Base-by-base conservation (phyloP, 2,888 invertebrate genomes). In the Rhodophaea formosa region DNA sequence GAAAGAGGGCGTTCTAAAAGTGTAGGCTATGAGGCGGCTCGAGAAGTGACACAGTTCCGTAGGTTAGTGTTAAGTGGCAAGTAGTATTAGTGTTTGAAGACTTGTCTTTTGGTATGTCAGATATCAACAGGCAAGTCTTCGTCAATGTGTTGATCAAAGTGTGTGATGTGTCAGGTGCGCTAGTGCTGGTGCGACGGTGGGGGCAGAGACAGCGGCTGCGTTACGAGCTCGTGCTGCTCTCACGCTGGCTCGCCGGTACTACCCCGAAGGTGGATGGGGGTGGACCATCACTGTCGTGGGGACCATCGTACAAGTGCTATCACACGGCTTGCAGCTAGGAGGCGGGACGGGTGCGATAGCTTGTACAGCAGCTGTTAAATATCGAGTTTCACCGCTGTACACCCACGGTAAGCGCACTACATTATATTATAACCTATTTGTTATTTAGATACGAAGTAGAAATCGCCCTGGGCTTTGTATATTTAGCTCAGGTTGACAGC, bases 241-340 rank as follows among this genome's bases (percentile, higher is more conserved):
- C 55, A 92, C 94, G 49, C 90, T 95, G 49, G 94, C 94, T 58
- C 92, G 95, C 35, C 95, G 96, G 69, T 96, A 96, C 86, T 96
- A 96, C 82, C 96, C 96, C 3, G 97, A 97, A 87, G 96, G 96
- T 3, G 96, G 96, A 12, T 97, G 96, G 96, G 96, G 97, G 14
- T 97, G 96, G 95, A 93, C 96, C 54, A 93, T 97, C 60, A 93
- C 95, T 52, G 92, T 93, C 56, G 95, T 95, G 64, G 94, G 95
- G 23, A 92, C 95, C 29, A 84, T 95, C 59, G 95, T 95, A 17
- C 95, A 96, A 77, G 86, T 95, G 55, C 85, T 97, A 53, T 93
- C 94, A 53, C 94, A 96, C 70, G 96, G 96, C 7, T 84, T 96
- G 56, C 96, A 96, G 75, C 92, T 95, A 65, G 93, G 95, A 61